These are phyloP conservation scores for Actinia equina DNA, from an alignment of 64 coral and sea anemone genomes.

Conservation along the genomic window DNA sequence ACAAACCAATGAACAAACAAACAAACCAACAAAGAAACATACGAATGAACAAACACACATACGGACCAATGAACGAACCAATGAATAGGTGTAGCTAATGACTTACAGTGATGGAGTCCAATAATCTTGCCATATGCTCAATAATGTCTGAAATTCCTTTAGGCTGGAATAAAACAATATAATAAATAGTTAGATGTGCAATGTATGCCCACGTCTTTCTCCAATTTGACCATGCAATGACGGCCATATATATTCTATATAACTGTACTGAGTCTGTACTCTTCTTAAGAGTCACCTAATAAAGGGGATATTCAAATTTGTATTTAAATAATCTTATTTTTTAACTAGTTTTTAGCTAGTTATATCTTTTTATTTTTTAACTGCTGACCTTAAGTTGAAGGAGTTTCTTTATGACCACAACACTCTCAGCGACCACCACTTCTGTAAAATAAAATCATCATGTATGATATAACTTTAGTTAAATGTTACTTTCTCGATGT, in stretches of 20 bases:
- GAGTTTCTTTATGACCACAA: slow-evolving; percentile 86
- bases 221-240: too few species aligned
- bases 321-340: neutral
- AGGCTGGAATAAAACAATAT: slow-evolving; percentile 49
- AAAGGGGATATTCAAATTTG: neutral
- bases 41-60: too few species aligned
- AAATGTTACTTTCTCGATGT: too few species aligned
- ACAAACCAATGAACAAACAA: too few species aligned
- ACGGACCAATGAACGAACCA: too few species aligned
- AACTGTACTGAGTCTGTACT: neutral
- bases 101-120: slow-evolving; percentile 77
- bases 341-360: too few species aligned
- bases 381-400: slow-evolving; percentile 86
- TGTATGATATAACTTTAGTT: neutral
- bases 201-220: neutral
- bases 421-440: slow-evolving; percentile 89
- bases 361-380: too few species aligned
- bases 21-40: too few species aligned
- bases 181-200: neutral
- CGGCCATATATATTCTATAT: neutral
- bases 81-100: neutral
- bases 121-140: slow-evolving; percentile 82
- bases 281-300: too few species aligned
- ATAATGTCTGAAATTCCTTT: slow-evolving; percentile 97
- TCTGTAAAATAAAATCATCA: slow-evolving; percentile 39